Conservation (phyloP, 2,888 invertebrate genomes). For the Sphinx pinastri region DNA sequence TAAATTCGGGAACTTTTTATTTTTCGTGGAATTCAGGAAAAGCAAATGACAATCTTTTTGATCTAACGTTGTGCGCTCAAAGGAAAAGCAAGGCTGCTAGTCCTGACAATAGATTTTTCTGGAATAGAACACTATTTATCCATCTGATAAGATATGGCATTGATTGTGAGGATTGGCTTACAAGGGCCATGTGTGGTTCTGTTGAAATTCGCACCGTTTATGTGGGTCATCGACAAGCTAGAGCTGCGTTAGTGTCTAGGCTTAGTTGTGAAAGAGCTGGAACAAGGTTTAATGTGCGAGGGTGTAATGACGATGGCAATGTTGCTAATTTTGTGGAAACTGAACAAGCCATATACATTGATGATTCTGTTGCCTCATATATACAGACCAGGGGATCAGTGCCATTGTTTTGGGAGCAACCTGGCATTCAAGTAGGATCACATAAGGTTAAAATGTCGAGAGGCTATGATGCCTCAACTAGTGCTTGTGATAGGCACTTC, state of each 20-base stretch:
- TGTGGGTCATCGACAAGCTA: conserved; percentile 96
- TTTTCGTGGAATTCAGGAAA: conserved; percentile 91
- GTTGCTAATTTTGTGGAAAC: conserved; percentile 99
- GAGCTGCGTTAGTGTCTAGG: conserved; percentile 97
- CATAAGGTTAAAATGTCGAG: conserved; percentile 99
- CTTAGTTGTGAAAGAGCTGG: conserved; percentile 99
- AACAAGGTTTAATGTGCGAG: conserved; percentile 98
- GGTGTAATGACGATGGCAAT: conserved; percentile 99
- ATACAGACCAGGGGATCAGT: conserved; percentile 98
- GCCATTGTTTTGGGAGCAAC: conserved; percentile 99
- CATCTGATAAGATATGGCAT: conserved; percentile 96
- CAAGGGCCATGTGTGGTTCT: conserved; percentile 98
- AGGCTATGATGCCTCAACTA: conserved; percentile 96
- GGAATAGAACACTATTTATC: conserved; percentile 98
- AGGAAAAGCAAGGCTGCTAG: conserved; percentile 90
- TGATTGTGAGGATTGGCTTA: conserved; percentile 94
- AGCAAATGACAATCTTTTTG: conserved; percentile 85
- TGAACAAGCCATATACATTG: conserved; percentile 97
- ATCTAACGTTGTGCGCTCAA: conserved; percentile 97
- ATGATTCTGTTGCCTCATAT: conserved; percentile 95
- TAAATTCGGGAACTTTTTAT: conserved; percentile 99
- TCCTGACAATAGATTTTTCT: conserved; percentile 98
- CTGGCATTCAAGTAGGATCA: conserved; percentile 98
- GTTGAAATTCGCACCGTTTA: conserved; percentile 99
- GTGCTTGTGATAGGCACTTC: conserved; percentile 97